A percentile compares a stretch with the other conserved stretches of the same genome.
Evolutionary conservation across 2,113 vertebrate genomes (phyloP).

Genomic region (Rhegmatorhina hoffmannsi): DNA sequence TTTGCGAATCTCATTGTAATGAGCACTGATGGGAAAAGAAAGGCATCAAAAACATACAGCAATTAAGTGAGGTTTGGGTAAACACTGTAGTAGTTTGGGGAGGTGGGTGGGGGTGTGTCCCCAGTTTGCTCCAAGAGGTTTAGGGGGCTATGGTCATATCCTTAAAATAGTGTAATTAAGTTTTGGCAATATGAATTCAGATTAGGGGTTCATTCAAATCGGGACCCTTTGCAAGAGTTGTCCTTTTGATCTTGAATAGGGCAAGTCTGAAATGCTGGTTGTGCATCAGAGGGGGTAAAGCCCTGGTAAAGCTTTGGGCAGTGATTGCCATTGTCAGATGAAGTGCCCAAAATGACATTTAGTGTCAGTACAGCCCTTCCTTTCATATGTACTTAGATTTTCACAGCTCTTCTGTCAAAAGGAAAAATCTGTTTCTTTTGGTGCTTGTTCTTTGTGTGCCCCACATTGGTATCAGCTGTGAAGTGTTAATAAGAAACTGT

Average conservation of each 20-base stretch:
- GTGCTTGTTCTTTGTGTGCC: not conserved
- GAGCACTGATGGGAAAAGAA: not conserved
- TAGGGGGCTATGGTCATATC: rapidly evolving
- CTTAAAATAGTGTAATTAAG: not conserved
- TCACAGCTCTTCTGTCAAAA: not conserved
- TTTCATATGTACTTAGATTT: not conserved
- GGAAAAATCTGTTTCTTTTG: not conserved
- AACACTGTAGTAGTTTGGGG: not conserved
- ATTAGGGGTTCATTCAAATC: not conserved
- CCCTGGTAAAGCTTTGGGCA: not conserved
- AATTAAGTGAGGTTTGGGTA: not conserved
- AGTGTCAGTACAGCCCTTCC: not conserved
- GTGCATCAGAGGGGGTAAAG: not conserved
- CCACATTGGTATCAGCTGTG: not conserved
- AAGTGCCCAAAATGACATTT: not conserved
- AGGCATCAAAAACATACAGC: not conserved
- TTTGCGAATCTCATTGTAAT: not conserved
- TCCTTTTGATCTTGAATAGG: not conserved
- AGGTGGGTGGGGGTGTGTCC: not conserved
- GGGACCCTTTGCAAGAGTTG: not conserved
- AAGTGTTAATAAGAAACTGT: not conserved
- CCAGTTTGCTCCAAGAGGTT: not conserved
- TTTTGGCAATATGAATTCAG: not conserved
- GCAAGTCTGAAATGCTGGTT: not conserved
- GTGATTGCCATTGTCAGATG: not conserved